Base-by-base conservation (phyloP, 2,113 vertebrate species). In the Dolichotis patagonum region DNA sequence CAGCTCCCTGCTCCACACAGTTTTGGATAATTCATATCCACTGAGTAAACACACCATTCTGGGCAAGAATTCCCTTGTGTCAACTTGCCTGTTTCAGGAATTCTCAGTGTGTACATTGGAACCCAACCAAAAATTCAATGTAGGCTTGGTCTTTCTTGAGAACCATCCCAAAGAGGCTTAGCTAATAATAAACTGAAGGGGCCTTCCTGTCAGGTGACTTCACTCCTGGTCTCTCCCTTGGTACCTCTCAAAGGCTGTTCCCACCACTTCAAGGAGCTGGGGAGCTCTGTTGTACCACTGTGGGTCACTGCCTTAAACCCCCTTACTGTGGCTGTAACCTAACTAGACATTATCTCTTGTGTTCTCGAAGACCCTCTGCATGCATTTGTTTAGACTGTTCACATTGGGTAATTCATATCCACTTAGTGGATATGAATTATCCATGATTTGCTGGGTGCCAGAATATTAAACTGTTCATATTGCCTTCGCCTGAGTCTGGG, bases 1-100 rank as follows among this genome's bases (percentile, higher is more conserved):
- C 73, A 86, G 20, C 52, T 73, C 89, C 82, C 85, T 6, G 3
- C 54, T 67, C 94, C 83, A 41, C 14, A 9, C 46, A 11, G 28
- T 24, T 56, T 35, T 73, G 94, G 80, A 96, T 86, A 89, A 86
- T 95, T 91, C 92, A 60, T 73, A 86, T 46, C 94, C 92, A 87
- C 88, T 67, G 88, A 81, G 88, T 92, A 96, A 95, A 96, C 90
- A 93, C 43, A 73, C 86, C 78, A 17, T 81, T 89, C 88, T 92
- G 91, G 95, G 91, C 91, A 77, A 38, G 88, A 96, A 82, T 96
- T 92, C 93, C 88, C 85, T 69, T 87, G 88, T 96, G 91, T 92
- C 90, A 92, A 75, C 94, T 91, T 93, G 92, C 96, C 96, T 86
- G 67, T 96, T 96, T 88, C 92, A 96, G 93, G 97, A 90, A 97